Evolutionary conservation across 2,797 vertebrate genomes (phyloP).

Genomic region (Enteromius viviparus): DNA sequence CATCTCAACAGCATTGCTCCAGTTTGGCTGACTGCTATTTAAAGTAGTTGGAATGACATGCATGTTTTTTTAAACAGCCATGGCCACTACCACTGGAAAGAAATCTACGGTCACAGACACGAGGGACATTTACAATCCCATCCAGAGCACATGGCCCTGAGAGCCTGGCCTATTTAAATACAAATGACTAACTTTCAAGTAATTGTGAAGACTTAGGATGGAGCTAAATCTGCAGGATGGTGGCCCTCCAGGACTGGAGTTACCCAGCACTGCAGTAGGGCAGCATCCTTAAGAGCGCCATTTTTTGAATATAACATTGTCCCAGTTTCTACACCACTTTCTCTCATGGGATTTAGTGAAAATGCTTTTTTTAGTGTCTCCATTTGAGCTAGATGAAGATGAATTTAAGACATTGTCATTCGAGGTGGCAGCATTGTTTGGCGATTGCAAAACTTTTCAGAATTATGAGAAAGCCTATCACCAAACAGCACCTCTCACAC

Average conservation of each 20-base stretch:
- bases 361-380: no score
- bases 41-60: neutral
- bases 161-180: neutral
- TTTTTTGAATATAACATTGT: neutral
- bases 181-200: neutral
- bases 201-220: neutral
- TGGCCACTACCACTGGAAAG: no score
- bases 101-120: neutral
- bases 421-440: neutral
- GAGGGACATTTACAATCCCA: neutral
- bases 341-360: neutral
- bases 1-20: neutral
- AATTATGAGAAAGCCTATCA: no score
- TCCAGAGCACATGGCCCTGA: neutral
- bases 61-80: neutral
- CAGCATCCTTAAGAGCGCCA: neutral
- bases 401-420: neutral
- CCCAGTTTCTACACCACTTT: neutral
- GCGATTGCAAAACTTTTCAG: no score
- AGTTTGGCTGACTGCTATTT: no score
- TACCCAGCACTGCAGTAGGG: neutral
- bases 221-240: neutral
- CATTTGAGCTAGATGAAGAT: neutral
- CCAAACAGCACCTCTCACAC: no score
- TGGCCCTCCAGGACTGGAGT: neutral